A percentile compares a stretch with the other conserved stretches of the same genome.
phyloP scores from a whole-genome alignment of 2,888 invertebrate genomes.

The Empis stercorea region DNA sequence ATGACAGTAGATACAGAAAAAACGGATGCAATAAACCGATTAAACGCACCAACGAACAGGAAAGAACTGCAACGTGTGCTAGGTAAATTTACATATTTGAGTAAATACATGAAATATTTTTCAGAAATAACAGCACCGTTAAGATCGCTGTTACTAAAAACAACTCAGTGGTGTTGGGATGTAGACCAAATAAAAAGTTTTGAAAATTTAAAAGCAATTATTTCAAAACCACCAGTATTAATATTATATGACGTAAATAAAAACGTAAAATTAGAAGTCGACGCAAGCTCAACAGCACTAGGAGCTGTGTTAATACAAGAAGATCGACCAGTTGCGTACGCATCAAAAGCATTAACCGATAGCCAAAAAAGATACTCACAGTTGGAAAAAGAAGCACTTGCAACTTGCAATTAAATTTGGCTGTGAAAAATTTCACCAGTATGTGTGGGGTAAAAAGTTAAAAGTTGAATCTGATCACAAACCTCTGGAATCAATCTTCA shows the following conservation, averaged over 20 bases:
- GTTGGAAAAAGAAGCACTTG: neutral
- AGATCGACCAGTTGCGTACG: neutral
- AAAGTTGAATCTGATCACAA: conserved; percentile 5
- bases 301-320: neutral
- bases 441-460: conserved; percentile 3
- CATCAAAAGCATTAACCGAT: neutral
- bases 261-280: too few relatives aligned
- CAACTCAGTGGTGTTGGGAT: neutral
- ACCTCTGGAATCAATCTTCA: conserved; percentile 1
- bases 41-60: conserved; percentile 7
- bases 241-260: too few relatives aligned
- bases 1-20: conserved; percentile 10
- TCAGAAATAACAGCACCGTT: neutral
- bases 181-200: neutral
- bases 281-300: too few relatives aligned
- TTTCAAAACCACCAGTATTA: neutral
- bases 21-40: conserved; percentile 8
- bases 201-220: neutral
- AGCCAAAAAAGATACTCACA: neutral
- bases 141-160: conserved; percentile 1
- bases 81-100: conserved; percentile 2
- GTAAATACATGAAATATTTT: conserved; percentile 2
- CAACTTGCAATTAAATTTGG: conserved; percentile 9
- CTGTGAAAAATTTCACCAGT: conserved; percentile 5
- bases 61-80: conserved; percentile 1